Evolutionary conservation across 2,113 vertebrate genomes (phyloP).

Genomic region (Conger conger): DNA sequence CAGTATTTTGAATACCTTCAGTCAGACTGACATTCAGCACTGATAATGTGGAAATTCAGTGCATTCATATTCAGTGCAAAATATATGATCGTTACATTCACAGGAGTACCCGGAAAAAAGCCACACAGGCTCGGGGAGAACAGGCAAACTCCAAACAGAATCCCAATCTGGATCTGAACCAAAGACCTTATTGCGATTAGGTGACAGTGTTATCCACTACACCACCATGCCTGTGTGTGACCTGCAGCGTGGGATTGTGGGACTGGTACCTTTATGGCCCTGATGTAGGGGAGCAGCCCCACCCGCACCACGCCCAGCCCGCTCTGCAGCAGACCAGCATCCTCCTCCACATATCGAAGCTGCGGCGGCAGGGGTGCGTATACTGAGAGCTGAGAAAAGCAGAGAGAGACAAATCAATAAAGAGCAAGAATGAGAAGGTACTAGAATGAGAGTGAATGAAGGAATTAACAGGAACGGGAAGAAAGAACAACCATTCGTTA

Average conservation of each 20-base stretch:
- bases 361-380: constrained; percentile 65
- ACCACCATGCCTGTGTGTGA: background rate
- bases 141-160: no score
- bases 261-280: constrained; percentile 73
- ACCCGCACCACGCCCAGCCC: constrained; percentile 61
- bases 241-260: background rate
- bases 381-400: constrained; percentile 74
- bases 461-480: no score
- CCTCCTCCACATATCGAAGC: constrained; percentile 67
- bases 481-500: no score
- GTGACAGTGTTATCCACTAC: no score
- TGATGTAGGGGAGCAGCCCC: constrained; percentile 52
- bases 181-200: no score
- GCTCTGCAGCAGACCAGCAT: constrained; percentile 72
- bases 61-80: background rate
- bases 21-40: background rate
- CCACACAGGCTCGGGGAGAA: no score
- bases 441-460: no score
- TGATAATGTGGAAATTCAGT: background rate
- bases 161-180: no score
- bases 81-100: background rate
- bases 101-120: no score
- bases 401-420: constrained; percentile 1
- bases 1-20: background rate
- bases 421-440: no score